Evolutionary conservation across 2,797 vertebrate species (phyloP).

Genomic region (Sebastes steindachneri): DNA sequence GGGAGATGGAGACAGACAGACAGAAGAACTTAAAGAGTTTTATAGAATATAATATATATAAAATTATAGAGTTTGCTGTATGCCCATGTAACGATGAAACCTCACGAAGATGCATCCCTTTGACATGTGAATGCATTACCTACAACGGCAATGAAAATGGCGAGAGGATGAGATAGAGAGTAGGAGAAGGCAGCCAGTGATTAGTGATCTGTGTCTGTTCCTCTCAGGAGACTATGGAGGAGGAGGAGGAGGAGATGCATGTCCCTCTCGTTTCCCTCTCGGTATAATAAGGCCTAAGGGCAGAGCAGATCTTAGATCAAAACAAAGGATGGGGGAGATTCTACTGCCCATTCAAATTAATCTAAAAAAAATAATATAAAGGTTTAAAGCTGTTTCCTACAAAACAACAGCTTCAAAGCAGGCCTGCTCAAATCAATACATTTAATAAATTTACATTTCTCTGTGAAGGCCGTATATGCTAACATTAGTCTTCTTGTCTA

Average conservation of each 20-base stretch:
- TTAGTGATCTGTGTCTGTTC: slow-evolving; percentile 50
- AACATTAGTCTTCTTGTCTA: not conserved
- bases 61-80: not conserved
- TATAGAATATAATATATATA: too few species aligned
- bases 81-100: not conserved
- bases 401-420: not conserved
- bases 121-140: not conserved
- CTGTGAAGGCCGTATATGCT: too few species aligned
- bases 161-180: slow-evolving; percentile 2
- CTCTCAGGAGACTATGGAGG: slow-evolving; percentile 50
- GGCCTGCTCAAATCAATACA: slow-evolving; percentile 8
- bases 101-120: not conserved
- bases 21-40: too few species aligned
- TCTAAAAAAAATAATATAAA: not conserved
- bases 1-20: too few species aligned
- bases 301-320: slow-evolving; percentile 32
- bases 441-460: slow-evolving; percentile 28
- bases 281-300: slow-evolving; percentile 57
- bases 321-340: not conserved
- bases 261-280: slow-evolving; percentile 44
- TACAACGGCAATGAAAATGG: slow-evolving; percentile 2
- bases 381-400: not conserved
- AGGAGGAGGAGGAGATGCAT: slow-evolving; percentile 52
- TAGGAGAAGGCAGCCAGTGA: slow-evolving; percentile 33
- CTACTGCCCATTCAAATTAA: not conserved